phyloP scores from a whole-genome alignment of 2,888 invertebrate genomes.

The Myopa tessellatipennis region DNA sequence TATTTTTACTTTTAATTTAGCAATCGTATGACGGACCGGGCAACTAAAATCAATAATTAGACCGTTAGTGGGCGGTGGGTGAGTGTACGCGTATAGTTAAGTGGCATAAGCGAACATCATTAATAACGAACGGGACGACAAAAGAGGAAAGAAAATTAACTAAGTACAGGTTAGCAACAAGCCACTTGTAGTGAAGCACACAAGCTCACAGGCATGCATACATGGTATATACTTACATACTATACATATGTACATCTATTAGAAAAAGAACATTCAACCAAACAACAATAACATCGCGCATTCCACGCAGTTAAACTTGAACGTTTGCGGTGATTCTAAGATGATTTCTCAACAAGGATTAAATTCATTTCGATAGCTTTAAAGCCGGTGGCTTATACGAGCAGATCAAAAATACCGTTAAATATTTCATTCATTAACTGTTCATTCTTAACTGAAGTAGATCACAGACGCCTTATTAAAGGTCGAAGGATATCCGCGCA shows the following conservation, averaged over 20 bases:
- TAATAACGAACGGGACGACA: not conserved
- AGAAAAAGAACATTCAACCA: not conserved
- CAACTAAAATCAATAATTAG: no score
- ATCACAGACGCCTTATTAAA: constrained; percentile 11
- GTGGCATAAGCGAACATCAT: no score
- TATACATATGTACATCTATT: not conserved
- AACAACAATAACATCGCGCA: constrained; percentile 34
- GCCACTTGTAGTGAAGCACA: no score
- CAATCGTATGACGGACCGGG: no score
- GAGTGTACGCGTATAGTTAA: no score
- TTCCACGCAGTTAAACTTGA: constrained; percentile 52
- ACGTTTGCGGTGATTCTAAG: constrained; percentile 45
- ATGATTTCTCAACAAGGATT: constrained; percentile 49
- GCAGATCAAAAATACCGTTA: no score
- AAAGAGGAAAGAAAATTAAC: no score
- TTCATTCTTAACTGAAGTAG: not conserved
- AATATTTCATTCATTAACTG: not conserved
- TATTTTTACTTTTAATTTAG: no score
- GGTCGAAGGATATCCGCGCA: constrained; percentile 20
- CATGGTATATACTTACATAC: not conserved
- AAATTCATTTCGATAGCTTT: constrained; percentile 38
- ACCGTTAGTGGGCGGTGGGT: no score
- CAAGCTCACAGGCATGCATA: not conserved
- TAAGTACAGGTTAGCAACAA: no score
- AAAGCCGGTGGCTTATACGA: not conserved